These are phyloP conservation scores for Thalpophila matura DNA, from an alignment of 2,888 invertebrate species.

Conservation along the genomic window DNA sequence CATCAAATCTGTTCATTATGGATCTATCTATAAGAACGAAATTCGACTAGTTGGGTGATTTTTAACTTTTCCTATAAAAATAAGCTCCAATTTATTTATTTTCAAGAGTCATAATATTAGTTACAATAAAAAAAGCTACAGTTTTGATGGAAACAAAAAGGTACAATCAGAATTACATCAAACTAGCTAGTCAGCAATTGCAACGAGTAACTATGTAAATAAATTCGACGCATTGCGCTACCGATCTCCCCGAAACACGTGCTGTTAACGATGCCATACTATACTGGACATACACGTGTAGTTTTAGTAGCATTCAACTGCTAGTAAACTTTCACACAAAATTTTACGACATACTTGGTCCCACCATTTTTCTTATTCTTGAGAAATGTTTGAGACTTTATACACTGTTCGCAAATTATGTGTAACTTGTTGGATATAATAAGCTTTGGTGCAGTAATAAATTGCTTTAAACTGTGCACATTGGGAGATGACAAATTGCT, in stretches of 20 bases:
- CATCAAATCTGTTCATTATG: too few species aligned
- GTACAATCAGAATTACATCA: neutral
- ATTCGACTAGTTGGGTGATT: too few species aligned
- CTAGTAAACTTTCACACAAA: conserved; percentile 15
- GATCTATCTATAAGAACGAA: too few species aligned
- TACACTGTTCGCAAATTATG: neutral
- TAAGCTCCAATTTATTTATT: too few species aligned
- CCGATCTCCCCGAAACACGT: conserved; percentile 31
- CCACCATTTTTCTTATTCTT: conserved; percentile 10
- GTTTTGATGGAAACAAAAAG: neutral
- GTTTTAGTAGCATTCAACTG: conserved; percentile 20
- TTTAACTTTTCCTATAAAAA: too few species aligned
- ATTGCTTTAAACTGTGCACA: neutral
- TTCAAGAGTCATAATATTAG: neutral
- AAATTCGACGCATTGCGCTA: conserved; percentile 60
- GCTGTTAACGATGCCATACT: conserved; percentile 27
- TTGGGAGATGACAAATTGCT: neutral
- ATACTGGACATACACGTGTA: neutral
- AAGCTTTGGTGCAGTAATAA: neutral
- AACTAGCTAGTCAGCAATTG: conserved; percentile 11
- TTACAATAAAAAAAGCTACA: too few species aligned
- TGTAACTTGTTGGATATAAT: conserved; percentile 1
- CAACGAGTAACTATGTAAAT: conserved; percentile 26
- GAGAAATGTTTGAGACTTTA: conserved; percentile 2
- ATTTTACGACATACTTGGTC: conserved; percentile 20